phyloP scores from a whole-genome alignment of 2,797 vertebrate species.

The Micromesistius poutassou region DNA sequence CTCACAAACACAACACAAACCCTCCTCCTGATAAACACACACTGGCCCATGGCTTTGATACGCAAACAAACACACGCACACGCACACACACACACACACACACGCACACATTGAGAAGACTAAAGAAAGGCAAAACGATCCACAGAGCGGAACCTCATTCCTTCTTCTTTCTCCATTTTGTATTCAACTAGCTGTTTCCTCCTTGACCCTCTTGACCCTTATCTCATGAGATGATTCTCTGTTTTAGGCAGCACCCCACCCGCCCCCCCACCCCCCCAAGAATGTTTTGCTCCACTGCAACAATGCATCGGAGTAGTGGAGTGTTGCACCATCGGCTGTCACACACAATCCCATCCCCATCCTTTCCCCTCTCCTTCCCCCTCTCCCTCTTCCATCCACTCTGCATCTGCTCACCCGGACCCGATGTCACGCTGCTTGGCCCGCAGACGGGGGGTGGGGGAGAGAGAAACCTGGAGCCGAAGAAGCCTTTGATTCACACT shows the following conservation, averaged over 20 bases:
- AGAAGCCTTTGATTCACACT: conserved; percentile 21
- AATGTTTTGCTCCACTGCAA: not conserved
- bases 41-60: not conserved
- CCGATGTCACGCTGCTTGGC: not conserved
- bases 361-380: not conserved
- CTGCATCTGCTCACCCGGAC: not conserved
- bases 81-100: no score
- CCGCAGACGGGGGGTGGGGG: no score
- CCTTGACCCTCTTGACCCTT: not conserved
- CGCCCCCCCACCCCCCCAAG: not conserved
- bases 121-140: not conserved
- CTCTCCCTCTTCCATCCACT: not conserved
- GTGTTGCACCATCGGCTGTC: no score
- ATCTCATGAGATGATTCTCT: not conserved
- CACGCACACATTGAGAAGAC: not conserved
- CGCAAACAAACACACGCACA: not conserved
- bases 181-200: not conserved
- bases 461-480: no score
- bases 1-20: not conserved
- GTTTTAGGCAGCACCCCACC: no score
- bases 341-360: not conserved
- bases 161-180: not conserved
- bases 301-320: not conserved
- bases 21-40: not conserved
- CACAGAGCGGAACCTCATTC: not conserved